Base-by-base conservation (phyloP, 2,113 vertebrate species). In the Calonectris borealis region DNA sequence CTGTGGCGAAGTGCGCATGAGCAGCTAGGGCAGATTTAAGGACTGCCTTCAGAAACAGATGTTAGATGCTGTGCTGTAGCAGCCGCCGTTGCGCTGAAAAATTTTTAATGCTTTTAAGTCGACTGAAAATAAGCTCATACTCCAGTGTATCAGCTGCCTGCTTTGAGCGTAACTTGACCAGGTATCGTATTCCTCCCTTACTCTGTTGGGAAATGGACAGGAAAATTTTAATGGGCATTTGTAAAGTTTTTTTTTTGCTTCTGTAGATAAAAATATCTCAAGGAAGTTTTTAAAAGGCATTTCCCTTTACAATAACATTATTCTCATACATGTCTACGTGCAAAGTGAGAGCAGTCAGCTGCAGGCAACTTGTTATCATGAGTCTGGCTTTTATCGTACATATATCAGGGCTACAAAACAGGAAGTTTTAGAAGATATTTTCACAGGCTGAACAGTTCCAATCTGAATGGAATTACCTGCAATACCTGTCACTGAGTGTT, bases 131-230 rank as follows among this genome's bases (percentile, higher is more conserved):
- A 76, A 82, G 27, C 6, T 89, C 54, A 12, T 4, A 1, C 8
- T 68, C 44, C 62, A 25, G 73, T 66, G 16, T 27, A 4, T 14
- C 77, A 38, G 48, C 89, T 70, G 49, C 51, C 89, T 94, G 36
- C 62, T 90, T 51, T 62, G 57, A 64, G 24, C 5, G 1, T 32
- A 42, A 54, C 32, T 65, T 72, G 24, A 90, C 31, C 80, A 97
- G 97, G 97, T 97, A 97, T 25, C 0, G 90, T 97, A 89, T 69
- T 92, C n/a, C 11, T 95, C 22, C 11, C 18, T 96, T 94, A 16
- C 14, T 95, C 13, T 29, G 25, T 27, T 24, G 36, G 46, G 48
- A 90, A 96, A 77, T 6, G 7, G 34, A 46, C 4, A 36, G 36
- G 51, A 80, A 68, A 77, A 49, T 65, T 54, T 26, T 79, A 83